phyloP scores from a whole-genome alignment of 2,797 vertebrate genomes.

The Notamacropus eugenii region DNA sequence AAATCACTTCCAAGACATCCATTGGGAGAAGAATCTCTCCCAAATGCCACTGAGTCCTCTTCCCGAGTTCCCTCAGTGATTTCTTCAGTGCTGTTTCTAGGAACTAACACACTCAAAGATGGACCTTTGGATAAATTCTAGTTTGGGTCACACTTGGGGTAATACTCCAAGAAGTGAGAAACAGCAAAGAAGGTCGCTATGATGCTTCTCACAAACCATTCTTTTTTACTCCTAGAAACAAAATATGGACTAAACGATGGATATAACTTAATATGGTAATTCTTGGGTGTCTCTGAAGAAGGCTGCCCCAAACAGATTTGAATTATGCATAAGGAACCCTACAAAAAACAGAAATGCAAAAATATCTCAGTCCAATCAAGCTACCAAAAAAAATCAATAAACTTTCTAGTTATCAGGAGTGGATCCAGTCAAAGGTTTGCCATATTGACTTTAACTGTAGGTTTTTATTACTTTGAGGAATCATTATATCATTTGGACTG shows the following conservation, averaged over 20 bases:
- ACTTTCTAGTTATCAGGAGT: background rate
- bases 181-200: background rate
- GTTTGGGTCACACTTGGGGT: background rate
- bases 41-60: background rate
- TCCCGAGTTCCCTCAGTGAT: background rate
- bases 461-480: constrained; percentile 40
- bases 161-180: background rate
- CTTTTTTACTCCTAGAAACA: background rate
- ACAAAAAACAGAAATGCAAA: background rate
- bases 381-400: background rate
- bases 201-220: background rate
- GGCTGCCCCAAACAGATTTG: background rate
- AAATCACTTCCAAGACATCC: background rate
- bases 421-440: background rate
- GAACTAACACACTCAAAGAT: background rate
- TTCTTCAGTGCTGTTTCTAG: background rate
- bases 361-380: background rate
- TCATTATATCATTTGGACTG: background rate
- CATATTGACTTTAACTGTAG: background rate
- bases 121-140: background rate
- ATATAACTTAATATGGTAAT: background rate
- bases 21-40: constrained; percentile 30
- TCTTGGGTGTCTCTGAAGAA: background rate
- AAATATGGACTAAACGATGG: background rate
- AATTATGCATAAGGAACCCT: background rate